Conservation (phyloP, 2,888 invertebrate species). For the Thera obeliscata region DNA sequence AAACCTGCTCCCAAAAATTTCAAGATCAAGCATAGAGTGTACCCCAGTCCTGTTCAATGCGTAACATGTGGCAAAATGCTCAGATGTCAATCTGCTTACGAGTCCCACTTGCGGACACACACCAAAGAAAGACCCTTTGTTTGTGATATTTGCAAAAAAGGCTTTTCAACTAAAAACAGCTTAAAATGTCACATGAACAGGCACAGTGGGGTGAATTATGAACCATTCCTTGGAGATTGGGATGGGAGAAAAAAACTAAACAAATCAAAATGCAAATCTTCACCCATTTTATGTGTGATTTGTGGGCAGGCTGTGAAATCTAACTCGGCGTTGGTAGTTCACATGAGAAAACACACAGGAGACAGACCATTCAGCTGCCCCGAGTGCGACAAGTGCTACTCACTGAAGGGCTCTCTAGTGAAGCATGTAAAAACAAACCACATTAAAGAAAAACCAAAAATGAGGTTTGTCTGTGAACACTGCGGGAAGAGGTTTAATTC, state of each 20-base stretch:
- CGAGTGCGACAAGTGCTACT: conserved; percentile 60
- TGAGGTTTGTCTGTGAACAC: conserved; percentile 70
- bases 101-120: conserved; percentile 37
- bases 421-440: conserved; percentile 67
- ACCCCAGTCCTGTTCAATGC: conserved; percentile 37
- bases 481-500: conserved; percentile 74
- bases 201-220: conserved; percentile 29
- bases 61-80: conserved; percentile 30
- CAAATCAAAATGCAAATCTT: conserved; percentile 35
- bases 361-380: conserved; percentile 71
- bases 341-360: conserved; percentile 73
- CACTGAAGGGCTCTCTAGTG: conserved; percentile 66
- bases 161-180: conserved; percentile 28
- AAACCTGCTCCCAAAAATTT: conserved; percentile 26
- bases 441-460: conserved; percentile 29
- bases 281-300: conserved; percentile 64
- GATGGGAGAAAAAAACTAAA: conserved; percentile 46
- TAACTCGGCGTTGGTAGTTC: conserved; percentile 67
- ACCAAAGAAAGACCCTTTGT: conserved; percentile 39
- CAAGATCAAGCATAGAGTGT: conserved; percentile 30
- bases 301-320: conserved; percentile 64
- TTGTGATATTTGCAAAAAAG: conserved; percentile 38
- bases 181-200: conserved; percentile 34
- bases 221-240: conserved; percentile 17
- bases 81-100: conserved; percentile 34